Conservation (phyloP, 2,797 vertebrate species). For the Clarias fuscus region DNA sequence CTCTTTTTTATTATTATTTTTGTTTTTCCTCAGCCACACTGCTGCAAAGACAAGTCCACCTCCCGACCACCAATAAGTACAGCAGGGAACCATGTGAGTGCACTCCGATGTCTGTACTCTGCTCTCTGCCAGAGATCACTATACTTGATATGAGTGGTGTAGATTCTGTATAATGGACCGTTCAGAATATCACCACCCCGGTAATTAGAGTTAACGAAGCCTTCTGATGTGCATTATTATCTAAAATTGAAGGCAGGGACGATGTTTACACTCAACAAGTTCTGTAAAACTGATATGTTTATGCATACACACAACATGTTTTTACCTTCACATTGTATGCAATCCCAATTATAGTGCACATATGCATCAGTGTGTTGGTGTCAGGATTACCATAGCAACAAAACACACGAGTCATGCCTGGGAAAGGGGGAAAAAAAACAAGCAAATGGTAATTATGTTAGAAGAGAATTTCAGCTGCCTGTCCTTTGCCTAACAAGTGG, state of each 20-base stretch:
- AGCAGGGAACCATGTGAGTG: constrained; percentile 82
- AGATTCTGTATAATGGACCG: not conserved
- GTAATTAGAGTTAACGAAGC: not conserved
- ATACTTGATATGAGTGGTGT: not conserved
- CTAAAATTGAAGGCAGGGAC: not conserved
- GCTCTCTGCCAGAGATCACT: not conserved
- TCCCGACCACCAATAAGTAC: constrained; percentile 81
- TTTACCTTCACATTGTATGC: too few relatives aligned
- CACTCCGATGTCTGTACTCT: not conserved
- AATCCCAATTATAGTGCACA: not conserved
- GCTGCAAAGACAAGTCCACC: constrained; percentile 76
- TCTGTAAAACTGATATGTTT: not conserved
- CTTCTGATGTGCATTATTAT: not conserved
- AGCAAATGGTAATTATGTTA: not conserved
- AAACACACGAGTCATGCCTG: not conserved
- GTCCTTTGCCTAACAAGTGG: not conserved
- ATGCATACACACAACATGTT: not conserved
- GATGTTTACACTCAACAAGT: not conserved
- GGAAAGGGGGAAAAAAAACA: too few relatives aligned
- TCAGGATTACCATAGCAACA: constrained; percentile 3
- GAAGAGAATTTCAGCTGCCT: not conserved
- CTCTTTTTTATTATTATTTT: not conserved
- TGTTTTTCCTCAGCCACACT: constrained; percentile 66
- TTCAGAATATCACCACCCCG: not conserved
- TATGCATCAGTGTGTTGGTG: not conserved